Conservation (phyloP, 2,888 invertebrate species). For the Lycaena phlaeas region DNA sequence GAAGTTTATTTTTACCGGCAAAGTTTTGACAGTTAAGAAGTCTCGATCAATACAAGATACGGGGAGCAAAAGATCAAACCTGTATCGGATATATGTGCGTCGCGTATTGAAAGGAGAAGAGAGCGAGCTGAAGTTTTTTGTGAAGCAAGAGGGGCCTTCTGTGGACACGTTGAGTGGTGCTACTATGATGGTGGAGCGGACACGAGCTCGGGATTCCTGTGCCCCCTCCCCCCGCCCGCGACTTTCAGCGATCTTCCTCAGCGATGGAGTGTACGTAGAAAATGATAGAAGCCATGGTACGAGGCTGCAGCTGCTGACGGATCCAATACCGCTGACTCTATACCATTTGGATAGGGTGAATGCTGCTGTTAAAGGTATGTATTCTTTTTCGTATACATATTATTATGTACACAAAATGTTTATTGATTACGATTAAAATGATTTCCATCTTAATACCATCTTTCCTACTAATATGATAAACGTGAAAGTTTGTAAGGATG, state of each 20-base stretch:
- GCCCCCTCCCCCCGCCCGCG: constrained; percentile 57
- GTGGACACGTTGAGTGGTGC: constrained; percentile 53
- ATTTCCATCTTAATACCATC: too few species aligned
- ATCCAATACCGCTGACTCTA: constrained; percentile 67
- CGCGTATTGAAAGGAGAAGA: constrained; percentile 61
- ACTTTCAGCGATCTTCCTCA: constrained; percentile 62
- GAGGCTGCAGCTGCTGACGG: constrained; percentile 49
- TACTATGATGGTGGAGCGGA: constrained; percentile 47
- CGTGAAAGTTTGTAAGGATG: too few species aligned
- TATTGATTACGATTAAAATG: too few species aligned
- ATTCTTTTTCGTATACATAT: not conserved
- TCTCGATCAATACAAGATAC: constrained; percentile 38
- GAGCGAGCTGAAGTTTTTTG: constrained; percentile 42
- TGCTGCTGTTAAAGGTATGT: constrained; percentile 69
- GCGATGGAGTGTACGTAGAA: constrained; percentile 41
- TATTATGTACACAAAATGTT: not conserved
- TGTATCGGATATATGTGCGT: constrained; percentile 59
- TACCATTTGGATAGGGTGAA: constrained; percentile 68
- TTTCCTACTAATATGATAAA: too few species aligned
- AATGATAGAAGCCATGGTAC: constrained; percentile 39
- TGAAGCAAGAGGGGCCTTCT: constrained; percentile 43
- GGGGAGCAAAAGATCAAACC: constrained; percentile 46
- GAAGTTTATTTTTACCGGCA: constrained; percentile 66
- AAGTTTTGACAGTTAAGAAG: constrained; percentile 61
- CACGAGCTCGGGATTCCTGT: constrained; percentile 47